Evolutionary conservation across 2,797 vertebrate species (phyloP).

Genomic region (Buceros bicornis): DNA sequence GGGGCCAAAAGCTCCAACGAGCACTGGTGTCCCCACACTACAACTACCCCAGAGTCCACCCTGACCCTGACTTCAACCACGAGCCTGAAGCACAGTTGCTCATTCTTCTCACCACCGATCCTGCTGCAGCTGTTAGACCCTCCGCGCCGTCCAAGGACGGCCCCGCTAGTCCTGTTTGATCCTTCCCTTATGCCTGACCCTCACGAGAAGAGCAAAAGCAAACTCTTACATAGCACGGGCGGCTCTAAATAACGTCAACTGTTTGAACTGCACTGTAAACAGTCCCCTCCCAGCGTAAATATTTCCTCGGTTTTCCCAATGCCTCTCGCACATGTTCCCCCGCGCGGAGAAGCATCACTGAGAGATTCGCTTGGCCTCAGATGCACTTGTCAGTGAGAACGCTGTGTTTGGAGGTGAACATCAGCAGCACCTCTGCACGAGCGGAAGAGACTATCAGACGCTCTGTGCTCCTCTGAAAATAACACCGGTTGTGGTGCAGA

Average conservation of each 20-base stretch:
- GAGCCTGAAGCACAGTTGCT: not conserved
- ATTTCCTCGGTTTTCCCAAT: constrained; percentile 5
- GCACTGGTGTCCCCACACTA: not conserved
- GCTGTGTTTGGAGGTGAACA: not conserved
- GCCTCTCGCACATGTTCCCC: constrained; percentile 2
- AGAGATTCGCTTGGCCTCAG: constrained; percentile 4
- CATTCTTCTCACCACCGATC: not conserved
- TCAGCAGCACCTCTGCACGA: not conserved
- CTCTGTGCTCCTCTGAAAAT: not conserved
- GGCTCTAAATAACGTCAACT: not conserved
- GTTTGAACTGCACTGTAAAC: constrained; percentile 18
- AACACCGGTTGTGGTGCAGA: not conserved
- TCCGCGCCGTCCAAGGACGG: not conserved
- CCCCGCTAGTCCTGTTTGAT: not conserved
- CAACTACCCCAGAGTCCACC: not conserved
- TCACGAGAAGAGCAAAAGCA: not conserved
- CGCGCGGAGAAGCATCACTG: not conserved
- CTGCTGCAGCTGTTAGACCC: constrained; percentile 8
- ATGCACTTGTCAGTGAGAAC: not conserved
- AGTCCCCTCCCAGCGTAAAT: constrained; percentile 49
- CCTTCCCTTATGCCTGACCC: constrained; percentile 24
- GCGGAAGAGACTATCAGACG: not conserved
- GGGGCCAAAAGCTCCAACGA: not conserved
- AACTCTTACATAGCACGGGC: not conserved
- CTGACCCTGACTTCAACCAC: not conserved